phyloP scores from a whole-genome alignment of 2,888 invertebrate genomes.

The Lasioglossum leucozonium region DNA sequence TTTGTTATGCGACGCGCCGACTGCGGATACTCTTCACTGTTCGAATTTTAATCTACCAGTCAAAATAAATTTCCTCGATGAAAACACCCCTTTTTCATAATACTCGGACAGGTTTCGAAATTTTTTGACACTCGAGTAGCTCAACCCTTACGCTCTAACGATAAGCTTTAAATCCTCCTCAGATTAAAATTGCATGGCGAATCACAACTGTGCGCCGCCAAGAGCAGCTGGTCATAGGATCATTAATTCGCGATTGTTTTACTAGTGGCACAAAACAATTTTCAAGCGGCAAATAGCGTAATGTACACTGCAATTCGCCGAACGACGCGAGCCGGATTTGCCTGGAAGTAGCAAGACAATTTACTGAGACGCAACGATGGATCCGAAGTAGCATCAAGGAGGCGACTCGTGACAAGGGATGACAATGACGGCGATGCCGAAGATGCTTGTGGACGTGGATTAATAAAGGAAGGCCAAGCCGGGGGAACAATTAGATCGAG shows the following conservation, averaged over 20 bases:
- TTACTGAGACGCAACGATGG: conserved; percentile 47
- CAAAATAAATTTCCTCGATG: too few species aligned
- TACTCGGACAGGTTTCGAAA: too few species aligned
- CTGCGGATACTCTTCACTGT: not conserved
- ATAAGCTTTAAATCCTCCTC: too few species aligned
- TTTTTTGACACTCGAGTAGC: too few species aligned
- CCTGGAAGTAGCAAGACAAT: conserved; percentile 44
- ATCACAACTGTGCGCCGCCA: not conserved
- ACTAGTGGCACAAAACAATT: not conserved
- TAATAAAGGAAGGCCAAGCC: conserved; percentile 82
- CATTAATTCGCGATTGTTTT: not conserved
- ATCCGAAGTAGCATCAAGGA: conserved; percentile 50
- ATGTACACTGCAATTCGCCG: not conserved
- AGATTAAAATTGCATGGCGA: too few species aligned
- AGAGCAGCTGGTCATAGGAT: not conserved
- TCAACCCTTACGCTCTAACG: too few species aligned
- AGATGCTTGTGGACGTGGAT: conserved; percentile 78
- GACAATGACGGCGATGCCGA: conserved; percentile 68
- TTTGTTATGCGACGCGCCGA: conserved; percentile 25
- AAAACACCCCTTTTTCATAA: too few species aligned
- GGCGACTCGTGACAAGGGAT: conserved; percentile 62
- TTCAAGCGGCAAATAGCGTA: too few species aligned
- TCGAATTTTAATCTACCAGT: not conserved
- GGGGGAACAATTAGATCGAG: conserved; percentile 84
- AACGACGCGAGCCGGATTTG: conserved; percentile 24